Evolutionary conservation across 2,888 invertebrate species (phyloP).

Genomic region (Hedychridium roseum): DNA sequence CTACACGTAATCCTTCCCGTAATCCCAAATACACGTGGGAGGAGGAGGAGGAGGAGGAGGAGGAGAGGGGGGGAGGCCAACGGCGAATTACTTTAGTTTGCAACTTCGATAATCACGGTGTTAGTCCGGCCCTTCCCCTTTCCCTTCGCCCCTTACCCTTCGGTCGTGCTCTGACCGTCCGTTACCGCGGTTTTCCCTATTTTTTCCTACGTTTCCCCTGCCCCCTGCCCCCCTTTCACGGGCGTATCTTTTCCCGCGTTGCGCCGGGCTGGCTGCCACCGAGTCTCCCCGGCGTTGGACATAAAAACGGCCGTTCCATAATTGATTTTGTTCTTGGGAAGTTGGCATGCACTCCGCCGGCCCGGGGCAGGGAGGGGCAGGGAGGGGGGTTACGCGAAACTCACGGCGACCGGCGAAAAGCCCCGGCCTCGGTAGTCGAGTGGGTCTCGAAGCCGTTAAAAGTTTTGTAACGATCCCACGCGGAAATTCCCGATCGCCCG

Average conservation of each 20-base stretch:
- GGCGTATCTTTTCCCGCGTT: slow-evolving; percentile 5
- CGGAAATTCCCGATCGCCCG: slow-evolving; percentile 51
- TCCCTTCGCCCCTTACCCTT: slow-evolving; percentile 8
- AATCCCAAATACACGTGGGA: slow-evolving; percentile 37
- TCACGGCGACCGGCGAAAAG: slow-evolving; percentile 35
- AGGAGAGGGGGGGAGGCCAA: slow-evolving; percentile 1
- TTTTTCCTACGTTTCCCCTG: neutral
- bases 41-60: slow-evolving; percentile 11
- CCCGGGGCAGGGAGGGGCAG: no score
- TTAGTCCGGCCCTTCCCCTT: slow-evolving; percentile 7
- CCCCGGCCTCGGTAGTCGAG: slow-evolving; percentile 35
- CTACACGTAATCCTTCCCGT: slow-evolving; percentile 32
- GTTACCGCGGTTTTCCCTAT: slow-evolving; percentile 5
- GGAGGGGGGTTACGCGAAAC: slow-evolving; percentile 46
- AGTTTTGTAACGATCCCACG: slow-evolving; percentile 54
- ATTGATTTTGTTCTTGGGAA: slow-evolving; percentile 57
- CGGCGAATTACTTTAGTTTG: slow-evolving; percentile 45
- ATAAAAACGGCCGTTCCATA: slow-evolving; percentile 52
- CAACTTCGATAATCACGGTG: slow-evolving; percentile 47
- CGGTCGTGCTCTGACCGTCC: slow-evolving; percentile 9
- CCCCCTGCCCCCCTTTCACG: neutral
- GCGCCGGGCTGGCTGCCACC: no score
- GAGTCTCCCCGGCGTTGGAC: slow-evolving; percentile 26
- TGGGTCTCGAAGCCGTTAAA: slow-evolving; percentile 55
- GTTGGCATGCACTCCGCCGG: slow-evolving; percentile 49